A percentile compares a stretch with the other conserved stretches of the same genome.
phyloP scores from a whole-genome alignment of 2,113 vertebrate species.

The Malurus cyaneus region DNA sequence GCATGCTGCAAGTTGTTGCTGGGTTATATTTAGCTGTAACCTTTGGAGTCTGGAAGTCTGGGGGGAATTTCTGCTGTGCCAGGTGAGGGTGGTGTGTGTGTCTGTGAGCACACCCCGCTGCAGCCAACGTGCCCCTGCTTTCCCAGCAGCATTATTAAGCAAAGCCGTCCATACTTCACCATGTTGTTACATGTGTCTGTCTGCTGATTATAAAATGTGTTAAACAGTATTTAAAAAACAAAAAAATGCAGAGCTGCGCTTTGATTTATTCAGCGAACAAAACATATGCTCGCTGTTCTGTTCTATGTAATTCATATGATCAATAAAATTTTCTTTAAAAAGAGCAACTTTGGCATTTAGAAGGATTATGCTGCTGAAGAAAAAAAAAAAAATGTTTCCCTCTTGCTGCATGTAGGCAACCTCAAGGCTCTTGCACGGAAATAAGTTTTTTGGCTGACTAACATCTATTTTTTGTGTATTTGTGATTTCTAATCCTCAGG shows the following conservation, averaged over 20 bases:
- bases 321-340: constrained; percentile 79
- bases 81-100: constrained; percentile 19
- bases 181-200: constrained; percentile 82
- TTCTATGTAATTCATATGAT: constrained; percentile 82
- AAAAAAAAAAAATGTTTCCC: constrained; percentile 23
- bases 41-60: constrained; percentile 38
- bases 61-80: neutral
- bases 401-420: constrained; percentile 34
- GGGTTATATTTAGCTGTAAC: constrained; percentile 48
- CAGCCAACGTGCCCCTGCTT: neutral
- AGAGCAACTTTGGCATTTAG: constrained; percentile 76
- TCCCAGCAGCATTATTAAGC: constrained; percentile 72
- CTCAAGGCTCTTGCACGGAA: constrained; percentile 28
- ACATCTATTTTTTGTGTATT: constrained; percentile 26
- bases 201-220: constrained; percentile 86
- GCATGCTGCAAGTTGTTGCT: constrained; percentile 34
- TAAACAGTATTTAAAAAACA: constrained; percentile 83
- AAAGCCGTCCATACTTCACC: constrained; percentile 79
- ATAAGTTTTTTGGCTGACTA: constrained; percentile 16
- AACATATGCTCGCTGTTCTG: constrained; percentile 85
- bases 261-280: constrained; percentile 85
- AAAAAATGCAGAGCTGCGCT: constrained; percentile 78
- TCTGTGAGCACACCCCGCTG: neutral
- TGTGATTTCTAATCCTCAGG: constrained; percentile 72
- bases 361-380: constrained; percentile 54